Evolutionary conservation across 2,113 vertebrate genomes (phyloP), one percentile per base, ranked within the genome.

Genomic region (Larimichthys polyactis): DNA sequence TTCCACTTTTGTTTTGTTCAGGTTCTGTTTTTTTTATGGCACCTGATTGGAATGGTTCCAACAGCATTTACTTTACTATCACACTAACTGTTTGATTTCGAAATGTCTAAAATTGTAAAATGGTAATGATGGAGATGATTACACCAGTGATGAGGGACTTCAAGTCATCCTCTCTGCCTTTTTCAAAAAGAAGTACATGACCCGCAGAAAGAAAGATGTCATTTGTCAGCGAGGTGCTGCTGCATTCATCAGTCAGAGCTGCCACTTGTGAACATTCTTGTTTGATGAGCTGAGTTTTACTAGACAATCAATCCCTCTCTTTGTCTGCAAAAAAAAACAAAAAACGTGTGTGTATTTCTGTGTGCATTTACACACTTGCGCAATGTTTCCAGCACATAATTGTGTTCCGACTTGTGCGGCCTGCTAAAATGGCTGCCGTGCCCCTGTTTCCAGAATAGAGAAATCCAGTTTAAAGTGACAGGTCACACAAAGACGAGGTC

Each of bases 391-490:
- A 15, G 32, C 59, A n/a, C 11, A 17, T 62, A 11, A 57, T 51
- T 44, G 32, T 55, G 20, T 44, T 52, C 24, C 14, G 43, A 77
- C 49, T 57, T 46, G 14, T 8, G 16, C 57, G 43, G 62, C 46
- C 58, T 65, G 60, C 51, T 40, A 11, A 70, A 58, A 55, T 40
- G 46, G 75, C 43, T 75, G 69, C 12, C 49, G 51, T 66, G 65
- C 6, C 44, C 15, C 44, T 54, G 6, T 57, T 76, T 68, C 52
- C 48, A 74, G 62, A 83, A 88, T 71, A 70, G 52, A 88, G 79
- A 87, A 84, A 85, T 81, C 36, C 27, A 66, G 29, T 71, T 12
- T 12, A 78, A 84, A 82, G 62, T 78, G 89, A 88, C 81, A 83
- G 80, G 79, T 90, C 70, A 54, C 79, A 90, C 83, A 88, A 80